phyloP scores from a whole-genome alignment of 2,797 vertebrate species.

The Parambassis ranga region DNA sequence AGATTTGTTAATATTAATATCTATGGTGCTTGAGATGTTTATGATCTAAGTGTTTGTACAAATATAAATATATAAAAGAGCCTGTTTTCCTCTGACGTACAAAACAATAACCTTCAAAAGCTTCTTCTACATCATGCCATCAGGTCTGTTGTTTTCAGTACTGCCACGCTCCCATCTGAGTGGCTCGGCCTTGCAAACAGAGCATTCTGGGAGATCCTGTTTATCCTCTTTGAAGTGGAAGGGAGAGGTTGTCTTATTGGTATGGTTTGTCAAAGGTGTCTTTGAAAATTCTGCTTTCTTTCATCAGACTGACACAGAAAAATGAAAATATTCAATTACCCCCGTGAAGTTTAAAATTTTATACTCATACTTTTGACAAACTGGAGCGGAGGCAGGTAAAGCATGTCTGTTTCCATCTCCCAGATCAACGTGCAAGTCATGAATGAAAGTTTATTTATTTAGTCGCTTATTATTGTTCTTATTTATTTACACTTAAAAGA shows the following conservation, averaged over 20 bases:
- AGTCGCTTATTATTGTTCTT: constrained; percentile 67
- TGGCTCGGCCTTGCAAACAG: constrained; percentile 16
- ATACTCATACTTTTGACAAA: constrained; percentile 45
- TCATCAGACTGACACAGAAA: background rate
- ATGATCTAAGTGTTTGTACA: constrained; percentile 83
- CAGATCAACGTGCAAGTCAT: constrained; percentile 32
- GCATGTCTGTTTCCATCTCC: constrained; percentile 4
- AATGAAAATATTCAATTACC: background rate
- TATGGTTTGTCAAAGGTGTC: constrained; percentile 23
- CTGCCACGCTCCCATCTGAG: constrained; percentile 7
- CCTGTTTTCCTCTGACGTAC: constrained; percentile 60
- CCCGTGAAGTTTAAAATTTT: background rate
- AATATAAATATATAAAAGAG: constrained; percentile 76
- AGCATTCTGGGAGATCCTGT: constrained; percentile 35
- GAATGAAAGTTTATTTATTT: constrained; percentile 73
- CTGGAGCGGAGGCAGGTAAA: background rate
- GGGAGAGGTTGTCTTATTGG: background rate
- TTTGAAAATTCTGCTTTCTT: background rate
- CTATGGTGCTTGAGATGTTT: constrained; percentile 84
- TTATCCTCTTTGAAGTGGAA: constrained; percentile 21
- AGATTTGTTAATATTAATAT: constrained; percentile 71
- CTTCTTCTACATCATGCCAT: constrained; percentile 63
- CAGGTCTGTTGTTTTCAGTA: background rate
- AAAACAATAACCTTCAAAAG: constrained; percentile 67
- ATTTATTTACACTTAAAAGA: constrained; percentile 80